phyloP scores from a whole-genome alignment of 2,888 invertebrate species.

The Melinaea menophilus region DNA sequence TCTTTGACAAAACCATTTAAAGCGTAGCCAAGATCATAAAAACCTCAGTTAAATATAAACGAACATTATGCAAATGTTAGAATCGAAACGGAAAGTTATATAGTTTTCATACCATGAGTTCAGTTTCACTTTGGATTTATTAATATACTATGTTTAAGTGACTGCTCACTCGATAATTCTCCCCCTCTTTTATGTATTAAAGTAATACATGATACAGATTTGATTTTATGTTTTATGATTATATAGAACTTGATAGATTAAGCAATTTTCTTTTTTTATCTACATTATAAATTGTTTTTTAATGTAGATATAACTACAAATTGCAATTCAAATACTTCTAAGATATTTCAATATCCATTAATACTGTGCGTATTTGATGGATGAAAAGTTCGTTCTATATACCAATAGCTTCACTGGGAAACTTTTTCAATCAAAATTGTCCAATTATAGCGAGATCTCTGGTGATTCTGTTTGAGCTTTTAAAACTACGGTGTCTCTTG shows the following conservation, averaged over 20 bases:
- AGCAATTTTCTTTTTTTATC: too few relatives aligned
- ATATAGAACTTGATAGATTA: too few relatives aligned
- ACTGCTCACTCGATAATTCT: too few relatives aligned
- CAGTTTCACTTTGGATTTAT: constrained; percentile 2
- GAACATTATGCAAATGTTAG: constrained; percentile 29
- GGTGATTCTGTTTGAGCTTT: not conserved
- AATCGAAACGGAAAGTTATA: constrained; percentile 6
- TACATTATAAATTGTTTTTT: too few relatives aligned
- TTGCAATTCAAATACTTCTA: not conserved
- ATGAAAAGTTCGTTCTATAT: not conserved
- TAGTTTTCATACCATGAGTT: not conserved
- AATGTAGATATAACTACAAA: too few relatives aligned
- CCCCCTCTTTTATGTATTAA: too few relatives aligned
- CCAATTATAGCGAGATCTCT: not conserved
- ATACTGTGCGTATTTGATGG: not conserved
- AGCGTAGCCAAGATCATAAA: constrained; percentile 26
- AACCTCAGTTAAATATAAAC: constrained; percentile 27
- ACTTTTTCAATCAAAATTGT: constrained; percentile 4
- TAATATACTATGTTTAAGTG: too few relatives aligned
- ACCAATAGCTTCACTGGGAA: not conserved
- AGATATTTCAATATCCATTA: not conserved
- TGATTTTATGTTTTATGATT: too few relatives aligned
- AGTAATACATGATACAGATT: too few relatives aligned
- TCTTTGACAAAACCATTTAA: constrained; percentile 23
- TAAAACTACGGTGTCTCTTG: not conserved